Percentiles rank a stretch among this genome's conserved stretches.
These are phyloP conservation scores for Melieria omissa DNA, from an alignment of 2,888 invertebrate species.

Conservation along the genomic window DNA sequence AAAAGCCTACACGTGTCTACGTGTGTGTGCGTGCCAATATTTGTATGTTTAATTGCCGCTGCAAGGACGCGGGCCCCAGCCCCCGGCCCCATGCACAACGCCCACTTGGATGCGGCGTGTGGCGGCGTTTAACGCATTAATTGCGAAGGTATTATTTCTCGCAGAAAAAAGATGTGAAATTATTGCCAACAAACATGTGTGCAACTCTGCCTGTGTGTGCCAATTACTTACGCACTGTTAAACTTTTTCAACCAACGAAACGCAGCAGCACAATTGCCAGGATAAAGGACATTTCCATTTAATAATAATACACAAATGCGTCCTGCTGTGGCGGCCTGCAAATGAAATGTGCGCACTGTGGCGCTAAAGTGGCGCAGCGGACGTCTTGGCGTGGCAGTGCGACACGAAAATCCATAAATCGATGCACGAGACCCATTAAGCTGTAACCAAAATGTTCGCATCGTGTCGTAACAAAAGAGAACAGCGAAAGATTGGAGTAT, in stretches of 20 bases:
- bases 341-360: neutral
- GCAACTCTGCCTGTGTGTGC: constrained; percentile 20
- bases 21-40: constrained; percentile 16
- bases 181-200: neutral
- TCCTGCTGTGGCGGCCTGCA: neutral
- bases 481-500: constrained; percentile 7
- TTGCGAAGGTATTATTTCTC: constrained; percentile 46
- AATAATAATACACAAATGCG: neutral
- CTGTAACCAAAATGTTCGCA: too few species aligned
- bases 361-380: neutral
- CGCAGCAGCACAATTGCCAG: constrained; percentile 16
- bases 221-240: constrained; percentile 57
- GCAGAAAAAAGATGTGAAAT: constrained; percentile 5
- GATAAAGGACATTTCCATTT: constrained; percentile 24
- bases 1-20: constrained; percentile 43
- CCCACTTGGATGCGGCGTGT: constrained; percentile 45
- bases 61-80: neutral
- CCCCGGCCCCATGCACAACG: neutral
- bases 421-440: neutral
- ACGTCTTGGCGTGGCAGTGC: neutral
- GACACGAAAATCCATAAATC: constrained; percentile 21
- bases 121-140: constrained; percentile 57
- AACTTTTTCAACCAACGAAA: constrained; percentile 41
- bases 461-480: constrained; percentile 1
- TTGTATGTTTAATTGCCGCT: constrained; percentile 26